Conservation (phyloP, 2,113 vertebrate species). For the Anoplopoma fimbria region DNA sequence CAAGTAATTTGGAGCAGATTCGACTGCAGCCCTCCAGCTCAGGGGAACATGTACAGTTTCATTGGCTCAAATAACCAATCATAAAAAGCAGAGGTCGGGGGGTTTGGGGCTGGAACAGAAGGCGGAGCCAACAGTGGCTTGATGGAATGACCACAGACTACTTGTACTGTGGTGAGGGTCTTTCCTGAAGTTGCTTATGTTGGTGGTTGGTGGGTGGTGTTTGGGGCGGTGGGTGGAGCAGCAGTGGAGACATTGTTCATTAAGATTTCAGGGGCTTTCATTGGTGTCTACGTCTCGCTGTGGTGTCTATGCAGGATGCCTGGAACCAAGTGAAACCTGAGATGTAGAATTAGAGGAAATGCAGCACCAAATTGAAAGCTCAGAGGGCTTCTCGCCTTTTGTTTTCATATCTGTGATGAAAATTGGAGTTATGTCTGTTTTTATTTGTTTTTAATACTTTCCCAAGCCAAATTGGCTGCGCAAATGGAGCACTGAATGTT, state of each 20-base stretch:
- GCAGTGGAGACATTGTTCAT: conserved; percentile 76
- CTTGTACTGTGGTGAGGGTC: conserved; percentile 79
- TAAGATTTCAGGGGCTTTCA: conserved; percentile 61
- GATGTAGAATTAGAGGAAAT: conserved; percentile 53
- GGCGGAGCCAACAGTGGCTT: conserved; percentile 48
- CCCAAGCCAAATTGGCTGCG: not conserved
- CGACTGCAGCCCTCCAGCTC: conserved; percentile 56
- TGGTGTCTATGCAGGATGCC: conserved; percentile 54
- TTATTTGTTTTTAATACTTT: conserved; percentile 32
- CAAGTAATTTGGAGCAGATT: conserved; percentile 75
- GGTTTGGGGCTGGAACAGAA: conserved; percentile 58
- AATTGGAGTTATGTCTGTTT: conserved; percentile 21
- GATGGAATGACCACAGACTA: conserved; percentile 66
- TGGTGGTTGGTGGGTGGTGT: conserved; percentile 69
- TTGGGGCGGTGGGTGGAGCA: conserved; percentile 54
- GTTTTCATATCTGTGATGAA: conserved; percentile 14
- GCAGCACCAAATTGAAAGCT: not conserved
- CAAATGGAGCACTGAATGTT: not conserved
- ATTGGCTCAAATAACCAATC: conserved; percentile 66
- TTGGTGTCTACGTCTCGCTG: conserved; percentile 53
- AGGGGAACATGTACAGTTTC: conserved; percentile 62
- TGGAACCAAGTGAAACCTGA: conserved; percentile 72
- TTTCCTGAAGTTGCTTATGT: conserved; percentile 75
- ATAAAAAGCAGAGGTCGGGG: conserved; percentile 62
- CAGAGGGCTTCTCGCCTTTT: conserved; percentile 17